Conservation (phyloP, 2,888 invertebrate species). For the Sarcophaga variegata region DNA sequence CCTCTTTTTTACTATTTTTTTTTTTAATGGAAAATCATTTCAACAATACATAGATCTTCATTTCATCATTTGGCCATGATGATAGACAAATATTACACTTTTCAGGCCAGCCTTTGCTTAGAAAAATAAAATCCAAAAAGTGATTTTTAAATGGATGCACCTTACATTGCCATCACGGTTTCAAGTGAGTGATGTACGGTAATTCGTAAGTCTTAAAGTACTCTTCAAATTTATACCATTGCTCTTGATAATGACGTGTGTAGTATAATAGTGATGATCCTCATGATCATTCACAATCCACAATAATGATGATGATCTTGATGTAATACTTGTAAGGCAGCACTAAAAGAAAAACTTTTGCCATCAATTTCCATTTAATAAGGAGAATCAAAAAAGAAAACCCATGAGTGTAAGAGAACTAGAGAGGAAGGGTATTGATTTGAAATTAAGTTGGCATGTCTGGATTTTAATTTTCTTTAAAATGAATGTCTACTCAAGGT, state of each 20-base stretch:
- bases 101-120: background rate
- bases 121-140: background rate
- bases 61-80: conserved; percentile 64
- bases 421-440: conserved; percentile 46
- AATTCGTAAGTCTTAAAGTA: conserved; percentile 60
- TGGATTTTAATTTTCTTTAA: background rate
- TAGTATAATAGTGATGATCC: background rate
- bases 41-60: conserved; percentile 50
- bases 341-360: conserved; percentile 32
- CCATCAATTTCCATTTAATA: conserved; percentile 65
- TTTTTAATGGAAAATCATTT: background rate
- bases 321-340: conserved; percentile 49
- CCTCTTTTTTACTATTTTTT: background rate
- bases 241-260: conserved; percentile 66
- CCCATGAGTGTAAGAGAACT: background rate
- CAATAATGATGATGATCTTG: conserved; percentile 61
- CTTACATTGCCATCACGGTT: conserved; percentile 15
- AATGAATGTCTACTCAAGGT: background rate
- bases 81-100: conserved; percentile 67
- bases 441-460: conserved; percentile 31
- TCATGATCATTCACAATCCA: background rate
- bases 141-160: conserved; percentile 52
- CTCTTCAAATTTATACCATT: conserved; percentile 60
- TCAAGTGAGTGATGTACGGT: conserved; percentile 40
- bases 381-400: conserved; percentile 7